Base-by-base conservation (phyloP, 2,113 vertebrate genomes). In the Hippoglossus stenolepis region DNA sequence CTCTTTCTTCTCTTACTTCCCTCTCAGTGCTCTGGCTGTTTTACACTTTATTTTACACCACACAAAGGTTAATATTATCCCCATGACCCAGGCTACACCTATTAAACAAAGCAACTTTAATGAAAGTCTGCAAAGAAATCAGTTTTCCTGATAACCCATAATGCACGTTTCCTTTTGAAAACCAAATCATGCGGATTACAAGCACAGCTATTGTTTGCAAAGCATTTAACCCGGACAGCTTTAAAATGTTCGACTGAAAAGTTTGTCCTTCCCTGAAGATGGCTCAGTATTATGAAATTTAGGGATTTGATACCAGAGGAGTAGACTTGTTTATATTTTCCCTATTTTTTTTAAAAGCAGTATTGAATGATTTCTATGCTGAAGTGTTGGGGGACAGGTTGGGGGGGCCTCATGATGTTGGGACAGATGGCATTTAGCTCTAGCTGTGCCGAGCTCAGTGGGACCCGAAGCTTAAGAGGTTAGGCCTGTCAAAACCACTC, bases 341-440 rank as follows among this genome's bases (percentile, higher is more conserved):
- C 53, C 73, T 51, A 0, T 64, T 45, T 75, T 24, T 24, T 24
- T 24, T 2, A 43, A 40, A 43, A 43, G 71, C 20, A 83, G 67
- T 60, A 63, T 71, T 87, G 71, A 69, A 79, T 76, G 65, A 77
- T 84, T 85, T 80, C 85, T 83, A 84, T 86, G 72, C 84, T 84
- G 76, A 88, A 89, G 59, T 88, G 38, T 89, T 81, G 82, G 80
- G 83, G 84, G 87, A 75, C 82, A 73, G 75, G 80, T 74, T 82
- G 78, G 86, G 80, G 71, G 86, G 85, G 75, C 12, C 68, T 87
- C 86, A 90, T 94, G 95, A 96, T 95, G 95, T 96, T 96, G 95
- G 96, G 96, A 97, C 97, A 98, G 97, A 98, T 98, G 97, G 97
- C 95, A 95, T 95, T 96, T 96, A 97, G 96, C 91, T 91, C 94